Percentiles rank a stretch among this genome's conserved stretches.
phyloP scores from a whole-genome alignment of 2,888 invertebrate genomes.

The Cylloceria caligata region DNA sequence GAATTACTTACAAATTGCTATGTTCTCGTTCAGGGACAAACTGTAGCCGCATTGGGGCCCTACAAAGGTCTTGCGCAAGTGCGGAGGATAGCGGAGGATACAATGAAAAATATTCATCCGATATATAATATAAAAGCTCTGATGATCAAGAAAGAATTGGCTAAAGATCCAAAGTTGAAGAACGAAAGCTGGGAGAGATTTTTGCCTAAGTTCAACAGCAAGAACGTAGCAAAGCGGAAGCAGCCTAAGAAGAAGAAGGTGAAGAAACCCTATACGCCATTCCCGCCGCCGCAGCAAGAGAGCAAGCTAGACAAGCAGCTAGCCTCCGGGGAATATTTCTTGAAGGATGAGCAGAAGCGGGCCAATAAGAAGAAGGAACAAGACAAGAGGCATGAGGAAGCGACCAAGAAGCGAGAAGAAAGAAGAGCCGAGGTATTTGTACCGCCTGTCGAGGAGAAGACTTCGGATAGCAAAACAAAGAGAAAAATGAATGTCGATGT shows the following conservation, averaged over 20 bases:
- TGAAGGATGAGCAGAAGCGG: slow-evolving; percentile 93
- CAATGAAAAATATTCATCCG: slow-evolving; percentile 99
- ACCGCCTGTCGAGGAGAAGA: slow-evolving; percentile 89
- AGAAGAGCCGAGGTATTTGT: slow-evolving; percentile 92
- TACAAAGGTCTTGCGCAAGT: slow-evolving; percentile 94
- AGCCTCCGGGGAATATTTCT: slow-evolving; percentile 98
- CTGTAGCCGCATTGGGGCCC: slow-evolving; percentile 98
- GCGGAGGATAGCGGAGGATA: slow-evolving; percentile 96
- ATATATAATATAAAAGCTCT: slow-evolving; percentile 98
- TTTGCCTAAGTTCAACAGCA: slow-evolving; percentile 96
- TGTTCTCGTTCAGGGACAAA: slow-evolving; percentile 98
- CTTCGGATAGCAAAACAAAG: slow-evolving; percentile 74
- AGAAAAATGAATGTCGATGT: slow-evolving; percentile 87
- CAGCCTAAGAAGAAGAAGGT: slow-evolving; percentile 94
- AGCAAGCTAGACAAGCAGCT: slow-evolving; percentile 97
- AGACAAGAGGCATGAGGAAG: slow-evolving; percentile 91
- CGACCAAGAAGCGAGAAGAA: slow-evolving; percentile 90
- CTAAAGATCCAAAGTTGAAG: slow-evolving; percentile 95
- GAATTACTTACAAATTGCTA: slow-evolving; percentile 98
- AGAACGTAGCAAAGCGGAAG: slow-evolving; percentile 95
- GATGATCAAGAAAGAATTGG: slow-evolving; percentile 98
- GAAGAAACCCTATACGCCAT: slow-evolving; percentile 98
- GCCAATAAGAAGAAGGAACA: slow-evolving; percentile 90
- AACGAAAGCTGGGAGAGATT: slow-evolving; percentile 99
- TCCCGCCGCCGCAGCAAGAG: slow-evolving; percentile 97